A percentile compares a stretch with the other conserved stretches of the same genome.
These are phyloP conservation scores for Mythimna lalbum DNA, from an alignment of 2,888 invertebrate genomes.

Conservation along the genomic window DNA sequence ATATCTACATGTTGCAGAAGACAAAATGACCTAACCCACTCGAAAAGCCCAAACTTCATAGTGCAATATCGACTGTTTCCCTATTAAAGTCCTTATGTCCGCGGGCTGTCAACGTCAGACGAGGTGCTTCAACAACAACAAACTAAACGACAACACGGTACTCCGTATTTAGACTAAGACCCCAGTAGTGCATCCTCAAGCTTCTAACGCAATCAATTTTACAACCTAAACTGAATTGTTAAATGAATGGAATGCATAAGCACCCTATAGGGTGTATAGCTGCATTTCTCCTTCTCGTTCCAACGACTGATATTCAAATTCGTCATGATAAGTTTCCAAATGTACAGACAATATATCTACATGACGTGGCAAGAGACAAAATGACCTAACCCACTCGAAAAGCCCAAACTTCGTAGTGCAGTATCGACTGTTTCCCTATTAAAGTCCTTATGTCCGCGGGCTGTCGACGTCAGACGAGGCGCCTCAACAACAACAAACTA, in stretches of 20 bases:
- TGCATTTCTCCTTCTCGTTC: no score
- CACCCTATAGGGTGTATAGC: no score
- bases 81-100: background rate
- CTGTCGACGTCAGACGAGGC: conserved; percentile 53
- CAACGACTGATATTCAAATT: no score
- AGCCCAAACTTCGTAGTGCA: conserved; percentile 10
- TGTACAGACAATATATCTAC: background rate
- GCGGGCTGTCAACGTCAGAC: conserved; percentile 27
- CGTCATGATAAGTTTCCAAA: no score
- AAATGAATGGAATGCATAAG: no score
- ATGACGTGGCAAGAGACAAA: background rate
- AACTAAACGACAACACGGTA: conserved; percentile 58
- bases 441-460: conserved; percentile 39
- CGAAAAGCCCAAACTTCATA: conserved; percentile 11
- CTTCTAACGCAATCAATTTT: no score
- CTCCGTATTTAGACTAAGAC: conserved; percentile 56
- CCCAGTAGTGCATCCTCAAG: no score
- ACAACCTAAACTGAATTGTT: no score
- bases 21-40: background rate
- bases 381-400: conserved; percentile 2
- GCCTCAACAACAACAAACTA: conserved; percentile 61
- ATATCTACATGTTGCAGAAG: background rate
- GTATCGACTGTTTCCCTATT: conserved; percentile 50
- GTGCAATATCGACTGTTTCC: background rate
- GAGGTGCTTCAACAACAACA: conserved; percentile 59